Percentiles rank a stretch among this genome's conserved stretches.
These are phyloP conservation scores for Lasius fuliginosus DNA, from an alignment of 2,888 invertebrate genomes.

Conservation along the genomic window DNA sequence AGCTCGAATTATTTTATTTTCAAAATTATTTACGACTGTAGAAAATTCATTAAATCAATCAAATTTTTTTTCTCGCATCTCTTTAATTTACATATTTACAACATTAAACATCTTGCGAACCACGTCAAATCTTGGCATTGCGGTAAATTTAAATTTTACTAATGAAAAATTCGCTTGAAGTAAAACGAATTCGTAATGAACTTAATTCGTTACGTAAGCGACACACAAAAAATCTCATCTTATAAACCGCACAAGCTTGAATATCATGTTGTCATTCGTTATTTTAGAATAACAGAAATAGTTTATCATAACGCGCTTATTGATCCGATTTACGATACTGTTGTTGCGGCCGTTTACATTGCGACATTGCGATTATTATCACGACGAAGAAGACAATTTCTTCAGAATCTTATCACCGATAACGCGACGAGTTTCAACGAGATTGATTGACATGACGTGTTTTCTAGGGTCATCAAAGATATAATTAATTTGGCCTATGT, in stretches of 20 bases:
- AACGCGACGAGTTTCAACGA: constrained; percentile 2
- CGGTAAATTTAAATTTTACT: neutral
- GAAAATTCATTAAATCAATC: neutral
- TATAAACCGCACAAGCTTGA: neutral
- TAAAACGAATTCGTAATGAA: neutral
- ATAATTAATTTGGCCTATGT: constrained; percentile 40
- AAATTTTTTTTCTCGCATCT: neutral
- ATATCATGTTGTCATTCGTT: neutral
- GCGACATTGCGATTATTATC: neutral
- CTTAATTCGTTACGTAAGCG: neutral
- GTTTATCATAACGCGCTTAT: neutral
- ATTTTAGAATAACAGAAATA: neutral
- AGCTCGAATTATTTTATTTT: neutral
- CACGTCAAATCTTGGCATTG: neutral
- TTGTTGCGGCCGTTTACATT: constrained; percentile 48
- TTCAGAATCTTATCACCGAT: constrained; percentile 19
- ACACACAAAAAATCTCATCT: neutral
- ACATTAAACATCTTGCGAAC: neutral
- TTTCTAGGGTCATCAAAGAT: constrained; percentile 27
- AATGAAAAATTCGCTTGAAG: neutral
- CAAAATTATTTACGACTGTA: neutral
- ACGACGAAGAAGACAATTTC: neutral
- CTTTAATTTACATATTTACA: neutral
- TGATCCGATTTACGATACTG: constrained; percentile 54
- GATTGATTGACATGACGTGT: neutral